Base-by-base conservation (phyloP, 2,888 invertebrate species). In the Chorisops tibialis region DNA sequence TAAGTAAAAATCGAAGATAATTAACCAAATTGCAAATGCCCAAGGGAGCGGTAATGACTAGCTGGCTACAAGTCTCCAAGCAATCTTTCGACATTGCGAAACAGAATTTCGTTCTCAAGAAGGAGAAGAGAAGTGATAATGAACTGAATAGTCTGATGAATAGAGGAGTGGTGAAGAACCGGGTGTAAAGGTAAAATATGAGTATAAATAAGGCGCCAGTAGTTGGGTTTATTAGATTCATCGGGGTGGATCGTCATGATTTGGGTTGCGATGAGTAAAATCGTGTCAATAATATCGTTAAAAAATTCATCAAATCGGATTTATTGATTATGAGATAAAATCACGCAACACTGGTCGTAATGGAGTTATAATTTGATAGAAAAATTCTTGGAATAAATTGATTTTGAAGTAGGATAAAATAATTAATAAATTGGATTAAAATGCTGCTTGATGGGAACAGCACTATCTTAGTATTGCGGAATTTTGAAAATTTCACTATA, bases 11-110 rank as follows among this genome's bases (percentile, higher is more conserved):
- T 59, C 54, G 59, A 52, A 63, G 59, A 63, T 63, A 63, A 63
- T 63, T 63, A 63, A 59, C 52, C 54, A 63, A 63, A 63, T 63
- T 63, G 59, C 51, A 39, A 54, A 24, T 30, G 41, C 54, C 21
- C 24, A 21, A 38, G 59, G 52, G 59, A 16, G 47, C 38, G 45
- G 56, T 52, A 56, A 56, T 52, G 18, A 52, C n/a, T 11, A 21
- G 21, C 37, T 38, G 18, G 12, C n/a, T 24, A n/a, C n/a, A n/a
- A n/a, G 18, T 35, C 35, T 50, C 37, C n/a, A n/a, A n/a, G n/a
- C n/a, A n/a, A 24, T 18, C 1, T 41, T 41, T 41, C n/a, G 41
- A 41, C 6, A 16, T 12, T n/a, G 12, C 41, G 41, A 16, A n/a
- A 41, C n/a, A 41, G 7, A 41, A 41, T 41, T 16, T 41, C 16